Conservation (phyloP, 2,113 vertebrate species). For the Ceyx cyanopectus region DNA sequence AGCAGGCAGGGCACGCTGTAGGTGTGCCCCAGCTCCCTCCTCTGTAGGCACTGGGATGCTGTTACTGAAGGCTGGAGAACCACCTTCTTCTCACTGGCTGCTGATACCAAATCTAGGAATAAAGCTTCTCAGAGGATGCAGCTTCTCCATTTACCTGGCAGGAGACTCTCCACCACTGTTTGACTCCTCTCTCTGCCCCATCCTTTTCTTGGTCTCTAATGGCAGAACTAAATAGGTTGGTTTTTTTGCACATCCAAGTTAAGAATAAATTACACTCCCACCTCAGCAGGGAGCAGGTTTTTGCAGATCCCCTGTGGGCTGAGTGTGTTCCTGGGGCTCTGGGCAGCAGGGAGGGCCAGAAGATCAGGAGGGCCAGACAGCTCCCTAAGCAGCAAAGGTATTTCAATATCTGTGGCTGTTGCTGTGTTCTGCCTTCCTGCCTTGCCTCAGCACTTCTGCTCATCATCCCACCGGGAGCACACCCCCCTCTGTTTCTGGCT, state of each 20-base stretch:
- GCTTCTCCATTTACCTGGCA: background rate
- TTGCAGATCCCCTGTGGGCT: background rate
- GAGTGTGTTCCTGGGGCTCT: background rate
- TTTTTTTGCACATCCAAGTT: background rate
- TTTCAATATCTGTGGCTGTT: background rate
- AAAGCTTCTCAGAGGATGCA: background rate
- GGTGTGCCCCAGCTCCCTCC: background rate
- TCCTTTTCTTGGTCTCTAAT: background rate
- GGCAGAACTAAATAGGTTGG: background rate
- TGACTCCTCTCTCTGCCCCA: background rate
- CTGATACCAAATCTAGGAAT: background rate
- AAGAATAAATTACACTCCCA: fast-evolving
- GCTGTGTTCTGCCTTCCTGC: background rate
- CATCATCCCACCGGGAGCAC: background rate
- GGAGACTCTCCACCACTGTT: background rate
- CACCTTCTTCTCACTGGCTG: background rate
- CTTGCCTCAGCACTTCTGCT: background rate
- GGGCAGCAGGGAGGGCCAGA: background rate
- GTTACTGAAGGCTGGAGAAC: background rate
- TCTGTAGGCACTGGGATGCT: background rate
- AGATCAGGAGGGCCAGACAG: background rate
- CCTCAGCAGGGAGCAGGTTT: background rate
- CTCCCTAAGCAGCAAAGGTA: background rate
- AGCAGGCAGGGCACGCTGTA: background rate
- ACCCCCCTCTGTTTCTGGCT: background rate